These are phyloP conservation scores for Rhamnusium bicolor DNA, from an alignment of 2,888 invertebrate species.

Conservation along the genomic window DNA sequence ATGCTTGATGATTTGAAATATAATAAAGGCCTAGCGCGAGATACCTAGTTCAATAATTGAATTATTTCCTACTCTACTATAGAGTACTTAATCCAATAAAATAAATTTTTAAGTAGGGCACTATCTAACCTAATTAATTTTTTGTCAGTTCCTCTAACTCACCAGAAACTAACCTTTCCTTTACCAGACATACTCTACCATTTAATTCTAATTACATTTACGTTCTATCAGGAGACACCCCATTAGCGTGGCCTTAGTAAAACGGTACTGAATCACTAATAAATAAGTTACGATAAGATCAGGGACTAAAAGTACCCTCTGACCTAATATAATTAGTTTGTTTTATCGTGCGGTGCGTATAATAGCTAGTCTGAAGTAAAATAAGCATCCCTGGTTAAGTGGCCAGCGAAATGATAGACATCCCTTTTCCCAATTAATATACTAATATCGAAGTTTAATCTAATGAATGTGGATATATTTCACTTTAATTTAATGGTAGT, in stretches of 20 bases:
- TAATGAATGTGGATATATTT: background rate
- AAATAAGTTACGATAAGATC: slow-evolving; percentile 44
- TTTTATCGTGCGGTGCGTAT: slow-evolving; percentile 23
- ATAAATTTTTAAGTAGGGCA: background rate
- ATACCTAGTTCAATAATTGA: too few relatives aligned
- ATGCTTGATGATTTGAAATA: too few relatives aligned
- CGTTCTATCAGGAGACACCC: slow-evolving; percentile 8
- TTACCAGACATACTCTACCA: background rate
- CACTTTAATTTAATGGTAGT: background rate
- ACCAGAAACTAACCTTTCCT: background rate
- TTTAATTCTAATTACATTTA: slow-evolving; percentile 20
- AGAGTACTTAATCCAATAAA: background rate
- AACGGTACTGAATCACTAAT: slow-evolving; percentile 21
- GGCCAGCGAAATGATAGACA: background rate
- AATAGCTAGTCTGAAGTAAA: slow-evolving; percentile 4
- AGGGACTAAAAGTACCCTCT: slow-evolving; percentile 30
- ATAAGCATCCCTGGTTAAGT: slow-evolving; percentile 6
- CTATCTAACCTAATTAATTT: slow-evolving; percentile 7
- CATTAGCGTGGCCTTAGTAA: slow-evolving; percentile 18
- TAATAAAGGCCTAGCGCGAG: too few relatives aligned
- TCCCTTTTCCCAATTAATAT: slow-evolving; percentile 16
- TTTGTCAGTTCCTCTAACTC: background rate
- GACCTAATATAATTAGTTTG: slow-evolving; percentile 42
- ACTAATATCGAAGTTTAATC: background rate
- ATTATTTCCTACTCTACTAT: too few relatives aligned